These are phyloP conservation scores for Scelioninae gen. 1 DNA, from an alignment of 2,888 invertebrate species.

Conservation along the genomic window DNA sequence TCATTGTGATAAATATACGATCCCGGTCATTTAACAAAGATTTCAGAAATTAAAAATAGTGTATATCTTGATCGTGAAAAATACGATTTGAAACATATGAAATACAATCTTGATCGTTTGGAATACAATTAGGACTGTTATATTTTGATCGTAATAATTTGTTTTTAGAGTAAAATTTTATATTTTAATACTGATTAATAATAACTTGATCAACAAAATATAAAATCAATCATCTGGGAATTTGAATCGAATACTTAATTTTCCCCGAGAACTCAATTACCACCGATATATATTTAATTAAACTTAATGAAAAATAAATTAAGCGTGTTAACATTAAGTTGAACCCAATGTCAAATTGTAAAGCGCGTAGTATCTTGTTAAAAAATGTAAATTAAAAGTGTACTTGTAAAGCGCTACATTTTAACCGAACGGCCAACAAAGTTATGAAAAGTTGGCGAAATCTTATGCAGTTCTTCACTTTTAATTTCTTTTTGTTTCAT, in stretches of 20 bases:
- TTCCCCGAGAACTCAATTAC: conserved; percentile 1
- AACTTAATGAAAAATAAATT: too few species aligned
- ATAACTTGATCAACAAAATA: too few species aligned
- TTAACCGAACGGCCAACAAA: conserved; percentile 21
- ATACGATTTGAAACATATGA: too few species aligned
- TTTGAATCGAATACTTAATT: conserved; percentile 41
- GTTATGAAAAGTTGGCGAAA: conserved; percentile 47
- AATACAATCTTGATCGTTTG: too few species aligned
- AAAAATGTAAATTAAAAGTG: conserved; percentile 45
- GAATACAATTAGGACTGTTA: too few species aligned
- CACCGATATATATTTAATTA: conserved; percentile 3
- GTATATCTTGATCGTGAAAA: too few species aligned
- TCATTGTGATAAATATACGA: too few species aligned
- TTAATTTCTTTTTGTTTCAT: conserved; percentile 50
- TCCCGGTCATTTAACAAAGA: too few species aligned
- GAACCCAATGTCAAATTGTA: conserved; percentile 30
- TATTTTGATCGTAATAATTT: too few species aligned
- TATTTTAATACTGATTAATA: too few species aligned
- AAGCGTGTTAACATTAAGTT: neutral
- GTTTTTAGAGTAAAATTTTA: too few species aligned
- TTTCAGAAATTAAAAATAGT: too few species aligned
- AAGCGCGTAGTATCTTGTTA: conserved; percentile 14
- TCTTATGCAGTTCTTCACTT: conserved; percentile 41
- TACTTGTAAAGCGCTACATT: conserved; percentile 33
- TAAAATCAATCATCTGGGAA: conserved; percentile 18